Evolutionary conservation across 2,797 vertebrate species (phyloP), one percentile per base, ranked within the genome.

Genomic region (Sebastes wilsoni): DNA sequence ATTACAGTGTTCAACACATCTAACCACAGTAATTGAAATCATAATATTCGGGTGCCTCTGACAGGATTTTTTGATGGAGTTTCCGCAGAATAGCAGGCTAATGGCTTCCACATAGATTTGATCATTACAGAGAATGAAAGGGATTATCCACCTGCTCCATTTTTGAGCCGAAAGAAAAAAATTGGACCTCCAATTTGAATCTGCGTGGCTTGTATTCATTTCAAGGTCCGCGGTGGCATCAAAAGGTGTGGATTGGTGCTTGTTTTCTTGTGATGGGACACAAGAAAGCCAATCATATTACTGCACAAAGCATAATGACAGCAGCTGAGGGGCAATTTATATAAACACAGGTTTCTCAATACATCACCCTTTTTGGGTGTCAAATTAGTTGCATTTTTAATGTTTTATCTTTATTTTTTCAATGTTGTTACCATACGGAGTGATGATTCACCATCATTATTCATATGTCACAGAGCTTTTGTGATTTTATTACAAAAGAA

Each of bases 141-240:
- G 88, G 83, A 89, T 94, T 91, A 94, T 90, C 87, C 83, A 88
- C 86, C 90, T 89, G 87, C 86, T 85, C 83, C 83, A 64, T 80
- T 88, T 52, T 69, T 84, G 60, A 88, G 78, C 58, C 1, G 4
- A 67, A 46, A 77, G 71, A 75, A 78, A 86, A 89, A 87, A 89
- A 87, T 59, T 72, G 72, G 61, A 70, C 73, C 72, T 76, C 79
- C 72, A 85, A 86, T 93, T 89, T 85, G 79, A 81, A 84, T 81
- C 52, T 30, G 60, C 49, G 54, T 52, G 81, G 69, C 54, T 77
- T 59, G 75, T 66, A 64, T 84, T 91, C 62, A 75, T 86, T 79
- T 77, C 60, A 28, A 86, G 80, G 83, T 81, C 72, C 27, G 16
- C 27, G 4, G 2, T 79, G 67, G 66, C 80, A 85, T 89, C 81